These are phyloP conservation scores for Rhinogobius similis DNA, from an alignment of 2,113 vertebrate genomes.

Conservation along the genomic window DNA sequence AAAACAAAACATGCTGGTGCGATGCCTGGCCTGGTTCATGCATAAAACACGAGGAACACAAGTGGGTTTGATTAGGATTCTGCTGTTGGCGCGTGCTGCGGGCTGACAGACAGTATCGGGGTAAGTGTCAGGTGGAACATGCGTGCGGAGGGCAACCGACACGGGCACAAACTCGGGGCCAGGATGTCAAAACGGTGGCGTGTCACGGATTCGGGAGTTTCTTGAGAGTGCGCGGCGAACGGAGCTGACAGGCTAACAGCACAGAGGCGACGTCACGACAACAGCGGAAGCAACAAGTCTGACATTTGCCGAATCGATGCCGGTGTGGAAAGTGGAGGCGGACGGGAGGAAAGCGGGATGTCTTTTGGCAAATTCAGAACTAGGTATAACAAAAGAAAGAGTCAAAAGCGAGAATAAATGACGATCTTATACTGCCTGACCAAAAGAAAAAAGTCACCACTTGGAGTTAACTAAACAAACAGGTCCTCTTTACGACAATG, in stretches of 20 bases:
- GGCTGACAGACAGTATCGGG: constrained; percentile 48
- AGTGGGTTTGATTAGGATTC: constrained; percentile 57
- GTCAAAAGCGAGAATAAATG: too few species aligned
- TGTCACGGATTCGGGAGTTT: constrained; percentile 14
- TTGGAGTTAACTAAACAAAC: too few species aligned
- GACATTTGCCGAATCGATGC: constrained; percentile 2
- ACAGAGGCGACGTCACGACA: neutral
- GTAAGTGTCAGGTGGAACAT: constrained; percentile 41
- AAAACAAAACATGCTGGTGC: constrained; percentile 18
- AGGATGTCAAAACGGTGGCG: constrained; percentile 28
- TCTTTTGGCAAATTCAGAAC: neutral
- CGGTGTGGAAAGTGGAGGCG: neutral
- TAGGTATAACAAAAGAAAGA: too few species aligned
- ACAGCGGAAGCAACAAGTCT: neutral
- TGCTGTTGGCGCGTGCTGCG: constrained; percentile 51
- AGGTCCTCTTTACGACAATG: too few species aligned
- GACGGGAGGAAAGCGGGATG: neutral
- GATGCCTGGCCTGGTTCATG: constrained; percentile 40
- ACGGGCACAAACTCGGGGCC: constrained; percentile 19
- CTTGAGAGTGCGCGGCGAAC: neutral
- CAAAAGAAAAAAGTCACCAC: too few species aligned
- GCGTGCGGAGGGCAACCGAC: neutral
- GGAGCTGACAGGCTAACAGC: neutral
- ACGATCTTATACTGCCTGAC: too few species aligned
- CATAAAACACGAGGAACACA: constrained; percentile 62